A percentile compares a stretch with the other conserved stretches of the same genome.
Conservation (phyloP, 2,888 invertebrate species). For the Sericinus montela region DNA sequence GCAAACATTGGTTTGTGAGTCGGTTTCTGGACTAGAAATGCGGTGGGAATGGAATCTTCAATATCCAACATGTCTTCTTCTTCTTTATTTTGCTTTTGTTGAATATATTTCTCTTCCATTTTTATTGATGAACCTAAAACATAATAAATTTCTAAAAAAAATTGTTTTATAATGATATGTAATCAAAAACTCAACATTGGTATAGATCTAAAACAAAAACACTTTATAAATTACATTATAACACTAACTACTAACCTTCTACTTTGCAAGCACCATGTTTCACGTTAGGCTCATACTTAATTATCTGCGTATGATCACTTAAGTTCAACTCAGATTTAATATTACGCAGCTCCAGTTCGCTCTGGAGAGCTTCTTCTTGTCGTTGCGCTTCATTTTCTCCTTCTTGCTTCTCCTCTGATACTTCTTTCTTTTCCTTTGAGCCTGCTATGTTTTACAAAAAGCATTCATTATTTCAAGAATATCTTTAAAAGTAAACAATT, state of each 20-base stretch:
- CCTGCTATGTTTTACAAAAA: slow-evolving; percentile 25
- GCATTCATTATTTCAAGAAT: too few species aligned
- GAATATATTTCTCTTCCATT: slow-evolving; percentile 77
- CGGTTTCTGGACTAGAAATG: slow-evolving; percentile 72
- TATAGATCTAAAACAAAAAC: too few species aligned
- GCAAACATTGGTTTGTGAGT: slow-evolving; percentile 71
- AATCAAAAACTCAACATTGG: too few species aligned
- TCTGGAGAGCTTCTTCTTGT: slow-evolving; percentile 19
- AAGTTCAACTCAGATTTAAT: slow-evolving; percentile 71
- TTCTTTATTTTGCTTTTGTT: slow-evolving; percentile 64
- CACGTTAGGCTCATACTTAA: slow-evolving; percentile 72
- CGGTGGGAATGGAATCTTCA: slow-evolving; percentile 77
- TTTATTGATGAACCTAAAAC: slow-evolving; percentile 67
- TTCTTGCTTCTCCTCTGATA: slow-evolving; percentile 28
- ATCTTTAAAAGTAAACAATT: too few species aligned
- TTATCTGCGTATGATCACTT: slow-evolving; percentile 73
- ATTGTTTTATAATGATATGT: too few species aligned
- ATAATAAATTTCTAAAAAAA: too few species aligned
- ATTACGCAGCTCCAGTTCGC: slow-evolving; percentile 55
- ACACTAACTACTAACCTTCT: slow-evolving; percentile 46
- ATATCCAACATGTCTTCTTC: slow-evolving; percentile 74
- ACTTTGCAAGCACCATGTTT: slow-evolving; percentile 67
- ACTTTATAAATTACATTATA: too few species aligned
- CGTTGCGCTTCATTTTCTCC: slow-evolving; percentile 25
- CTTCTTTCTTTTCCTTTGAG: slow-evolving; percentile 45